Evolutionary conservation across 92 coral and sea anemone species (phyloP), one percentile per base, ranked within the genome.

Genomic region (Montipora capitata): DNA sequence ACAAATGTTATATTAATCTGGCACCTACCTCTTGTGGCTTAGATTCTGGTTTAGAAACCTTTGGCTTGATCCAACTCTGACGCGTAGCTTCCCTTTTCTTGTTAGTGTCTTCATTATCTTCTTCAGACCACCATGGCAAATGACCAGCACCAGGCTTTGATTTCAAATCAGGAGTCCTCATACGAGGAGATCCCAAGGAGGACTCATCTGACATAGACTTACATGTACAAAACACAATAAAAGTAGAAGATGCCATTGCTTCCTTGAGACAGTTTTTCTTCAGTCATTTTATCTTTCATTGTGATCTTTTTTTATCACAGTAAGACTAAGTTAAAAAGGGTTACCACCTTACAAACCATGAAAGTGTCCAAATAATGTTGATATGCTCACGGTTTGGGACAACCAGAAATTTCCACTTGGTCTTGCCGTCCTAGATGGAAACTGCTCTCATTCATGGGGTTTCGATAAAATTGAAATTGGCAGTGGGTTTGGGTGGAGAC

Each of bases 201-300:
- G 94, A 91, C 57, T 97, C 99, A 88, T 97, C 99, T 76, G 99
- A 97, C 81, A 97, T 82, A 42, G 99, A 97, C 99, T 97, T 45
- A 8, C 64, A 66, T 40, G 35, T 5, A 58, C 40, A 14, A 56
- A 6, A 18, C 9, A 20, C 4, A 42, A 5, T 6, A 54, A 39
- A 5, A 44, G 4, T 17, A 40, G 11, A 13, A 18, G 3, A 3
- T 38, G 61, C 35, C 9, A 45, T 5, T 8, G 9, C 2, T 4
- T 45, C 51, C 35, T 27, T 27, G 35, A 27, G 35, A 27, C 35
- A 27, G 35, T 27, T 27, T 27, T 27, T 27, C 35, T 27, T 27
- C 35, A 27, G 35, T 27, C 35, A 27, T 1, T 27, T 27, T 27
- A 27, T 27, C 35, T 27, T 27, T 27, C 35, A 27, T 27, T 27